Percentiles rank a stretch among this genome's conserved stretches.
These are phyloP conservation scores for Branchipolynoe longqiensis DNA, from an alignment of 2,888 invertebrate genomes.

Conservation along the genomic window DNA sequence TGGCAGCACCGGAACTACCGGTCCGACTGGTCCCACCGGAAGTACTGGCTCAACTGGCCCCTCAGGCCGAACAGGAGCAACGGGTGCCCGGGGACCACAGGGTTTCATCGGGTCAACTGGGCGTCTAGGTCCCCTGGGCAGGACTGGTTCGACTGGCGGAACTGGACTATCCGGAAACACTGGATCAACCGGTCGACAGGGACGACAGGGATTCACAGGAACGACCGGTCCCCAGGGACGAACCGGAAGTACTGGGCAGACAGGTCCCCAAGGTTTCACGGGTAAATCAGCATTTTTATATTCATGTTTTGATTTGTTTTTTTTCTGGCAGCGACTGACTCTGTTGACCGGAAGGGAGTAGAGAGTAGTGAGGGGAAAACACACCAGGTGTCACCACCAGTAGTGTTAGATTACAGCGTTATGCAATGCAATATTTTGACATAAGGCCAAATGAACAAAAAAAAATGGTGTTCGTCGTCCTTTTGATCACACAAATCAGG, in stretches of 20 bases:
- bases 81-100: constrained; percentile 56
- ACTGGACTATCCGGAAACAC: constrained; percentile 51
- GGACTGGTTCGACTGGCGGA: constrained; percentile 40
- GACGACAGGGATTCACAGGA: constrained; percentile 55
- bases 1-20: constrained; percentile 51
- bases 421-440: too few species aligned
- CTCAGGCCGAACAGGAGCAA: constrained; percentile 50
- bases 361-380: too few species aligned
- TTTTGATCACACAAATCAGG: too few species aligned
- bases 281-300: too few species aligned
- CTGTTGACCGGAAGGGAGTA: too few species aligned
- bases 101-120: constrained; percentile 46
- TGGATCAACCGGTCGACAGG: constrained; percentile 57
- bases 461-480: too few species aligned
- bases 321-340: too few species aligned
- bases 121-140: constrained; percentile 2
- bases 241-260: constrained; percentile 84
- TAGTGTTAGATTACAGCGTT: too few species aligned
- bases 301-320: too few species aligned
- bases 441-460: too few species aligned
- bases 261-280: constrained; percentile 84
- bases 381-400: too few species aligned
- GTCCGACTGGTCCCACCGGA: constrained; percentile 61
- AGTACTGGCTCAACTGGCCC: constrained; percentile 59
- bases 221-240: constrained; percentile 46